phyloP scores from a whole-genome alignment of 2,888 invertebrate genomes.

The Drosophila birchii region DNA sequence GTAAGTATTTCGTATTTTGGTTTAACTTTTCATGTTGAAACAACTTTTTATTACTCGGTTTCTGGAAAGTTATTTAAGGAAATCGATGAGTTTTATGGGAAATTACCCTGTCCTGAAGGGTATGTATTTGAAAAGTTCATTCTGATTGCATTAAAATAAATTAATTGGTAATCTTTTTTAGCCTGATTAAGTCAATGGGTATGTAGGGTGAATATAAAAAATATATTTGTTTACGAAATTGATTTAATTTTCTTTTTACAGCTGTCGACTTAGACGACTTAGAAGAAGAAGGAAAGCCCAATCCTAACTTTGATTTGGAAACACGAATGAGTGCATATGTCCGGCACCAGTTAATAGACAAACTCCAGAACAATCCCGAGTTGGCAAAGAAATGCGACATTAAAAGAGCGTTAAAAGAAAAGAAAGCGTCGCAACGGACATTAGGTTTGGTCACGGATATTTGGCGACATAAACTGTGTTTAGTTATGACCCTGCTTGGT shows the following conservation, averaged over 20 bases:
- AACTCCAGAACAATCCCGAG: background rate
- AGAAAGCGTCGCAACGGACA: accelerated
- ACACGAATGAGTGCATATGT: background rate
- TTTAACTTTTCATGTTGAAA: background rate
- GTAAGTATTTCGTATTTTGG: background rate
- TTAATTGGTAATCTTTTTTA: background rate
- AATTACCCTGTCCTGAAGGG: background rate
- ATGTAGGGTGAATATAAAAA: background rate
- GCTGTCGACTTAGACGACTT: background rate
- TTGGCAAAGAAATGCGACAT: background rate
- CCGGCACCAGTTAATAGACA: background rate
- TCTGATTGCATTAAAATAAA: background rate
- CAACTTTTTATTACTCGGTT: background rate
- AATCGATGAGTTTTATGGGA: background rate
- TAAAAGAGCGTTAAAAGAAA: no score
- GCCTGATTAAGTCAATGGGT: background rate
- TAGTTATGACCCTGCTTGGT: no score
- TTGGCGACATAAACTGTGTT: background rate
- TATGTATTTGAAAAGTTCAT: background rate
- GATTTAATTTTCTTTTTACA: background rate
- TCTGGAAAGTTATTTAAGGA: background rate
- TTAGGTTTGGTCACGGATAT: accelerated
- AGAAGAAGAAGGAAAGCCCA: no score
- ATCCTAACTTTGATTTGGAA: background rate
- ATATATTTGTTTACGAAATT: background rate